A percentile compares a stretch with the other conserved stretches of the same genome.
Conservation (phyloP, 2,888 invertebrate species). For the Patella caerulea region DNA sequence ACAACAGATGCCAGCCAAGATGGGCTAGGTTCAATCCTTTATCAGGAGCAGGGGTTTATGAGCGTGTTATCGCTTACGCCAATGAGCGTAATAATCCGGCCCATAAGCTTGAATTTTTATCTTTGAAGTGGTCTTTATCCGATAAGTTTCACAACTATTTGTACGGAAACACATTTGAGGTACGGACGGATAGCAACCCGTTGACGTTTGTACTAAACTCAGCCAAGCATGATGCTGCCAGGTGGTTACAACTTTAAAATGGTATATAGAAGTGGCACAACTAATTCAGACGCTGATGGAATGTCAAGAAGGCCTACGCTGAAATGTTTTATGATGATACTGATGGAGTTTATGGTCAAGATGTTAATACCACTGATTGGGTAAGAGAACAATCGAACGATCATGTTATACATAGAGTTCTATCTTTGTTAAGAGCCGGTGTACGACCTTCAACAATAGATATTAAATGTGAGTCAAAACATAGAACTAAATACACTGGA, state of each 20-base stretch:
- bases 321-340: too few relatives aligned
- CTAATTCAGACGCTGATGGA: background rate
- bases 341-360: too few relatives aligned
- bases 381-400: too few relatives aligned
- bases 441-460: too few relatives aligned
- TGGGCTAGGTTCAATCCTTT: background rate
- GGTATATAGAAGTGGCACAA: background rate
- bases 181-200: background rate
- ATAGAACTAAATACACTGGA: too few relatives aligned
- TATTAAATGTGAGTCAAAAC: too few relatives aligned
- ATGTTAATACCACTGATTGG: too few relatives aligned
- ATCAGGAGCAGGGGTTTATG: background rate
- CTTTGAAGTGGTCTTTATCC: background rate
- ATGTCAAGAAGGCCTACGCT: too few relatives aligned
- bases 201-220: background rate
- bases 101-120: background rate
- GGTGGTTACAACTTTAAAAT: conserved; percentile 1
- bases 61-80: background rate
- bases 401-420: too few relatives aligned
- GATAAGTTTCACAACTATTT: background rate
- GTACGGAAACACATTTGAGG: background rate
- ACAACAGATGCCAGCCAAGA: background rate
- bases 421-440: too few relatives aligned
- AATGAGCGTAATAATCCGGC: background rate
- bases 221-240: background rate